Evolutionary conservation across 2,113 vertebrate genomes (phyloP).

Genomic region (Sander vitreus): DNA sequence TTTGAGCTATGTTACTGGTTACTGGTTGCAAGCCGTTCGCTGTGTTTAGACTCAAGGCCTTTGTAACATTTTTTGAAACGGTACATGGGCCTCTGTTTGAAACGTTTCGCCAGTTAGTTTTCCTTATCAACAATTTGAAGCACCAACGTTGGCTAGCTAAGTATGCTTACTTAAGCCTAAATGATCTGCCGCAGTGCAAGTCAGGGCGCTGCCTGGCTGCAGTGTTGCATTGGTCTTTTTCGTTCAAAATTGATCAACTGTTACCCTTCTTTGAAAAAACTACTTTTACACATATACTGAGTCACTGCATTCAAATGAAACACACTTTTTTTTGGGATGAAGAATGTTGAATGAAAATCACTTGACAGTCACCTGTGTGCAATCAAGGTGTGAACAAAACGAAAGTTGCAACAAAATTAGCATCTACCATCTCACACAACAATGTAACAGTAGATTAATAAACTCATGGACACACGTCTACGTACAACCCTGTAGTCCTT

Average conservation of each 20-base stretch:
- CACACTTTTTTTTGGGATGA: not conserved
- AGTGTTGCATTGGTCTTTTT: not conserved
- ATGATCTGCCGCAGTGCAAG: not conserved
- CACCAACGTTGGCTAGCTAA: not conserved
- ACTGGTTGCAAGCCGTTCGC: no score
- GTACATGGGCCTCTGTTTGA: not conserved
- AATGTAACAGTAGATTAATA: constrained; percentile 41
- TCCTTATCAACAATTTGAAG: not conserved
- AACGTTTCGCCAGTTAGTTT: not conserved
- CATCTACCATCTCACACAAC: not conserved
- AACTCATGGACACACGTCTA: constrained; percentile 49
- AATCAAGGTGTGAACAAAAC: not conserved
- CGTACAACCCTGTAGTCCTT: constrained; percentile 15
- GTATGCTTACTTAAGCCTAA: not conserved
- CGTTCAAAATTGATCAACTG: not conserved
- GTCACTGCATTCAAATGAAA: not conserved
- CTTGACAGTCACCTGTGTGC: not conserved
- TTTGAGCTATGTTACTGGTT: no score
- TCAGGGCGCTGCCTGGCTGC: no score
- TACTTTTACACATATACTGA: not conserved
- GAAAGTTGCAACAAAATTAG: not conserved
- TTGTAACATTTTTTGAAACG: not conserved
- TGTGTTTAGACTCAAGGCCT: not conserved
- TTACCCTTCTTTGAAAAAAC: not conserved
- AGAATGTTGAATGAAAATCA: not conserved